phyloP scores from a whole-genome alignment of 2,888 invertebrate species.

The Spicauda simplicius region DNA sequence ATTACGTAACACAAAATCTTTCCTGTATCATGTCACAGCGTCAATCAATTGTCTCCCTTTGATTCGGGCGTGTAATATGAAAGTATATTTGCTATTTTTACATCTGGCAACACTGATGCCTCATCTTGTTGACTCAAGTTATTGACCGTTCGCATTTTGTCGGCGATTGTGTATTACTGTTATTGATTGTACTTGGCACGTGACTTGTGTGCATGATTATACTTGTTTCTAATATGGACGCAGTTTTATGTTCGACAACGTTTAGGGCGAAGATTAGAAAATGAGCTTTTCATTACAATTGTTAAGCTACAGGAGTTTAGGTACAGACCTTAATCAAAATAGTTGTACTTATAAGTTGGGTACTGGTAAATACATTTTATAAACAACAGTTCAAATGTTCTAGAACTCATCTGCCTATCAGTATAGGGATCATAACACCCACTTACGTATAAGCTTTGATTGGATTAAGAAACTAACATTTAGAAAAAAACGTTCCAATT shows the following conservation, averaged over 20 bases:
- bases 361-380: too few relatives aligned
- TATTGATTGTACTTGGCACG: slow-evolving; percentile 81
- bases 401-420: too few relatives aligned
- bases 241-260: slow-evolving; percentile 49
- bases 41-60: slow-evolving; percentile 22
- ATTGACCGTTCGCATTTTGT: slow-evolving; percentile 79
- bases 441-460: too few relatives aligned
- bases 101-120: slow-evolving; percentile 60
- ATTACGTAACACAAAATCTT: slow-evolving; percentile 9
- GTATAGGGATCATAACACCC: background rate
- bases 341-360: too few relatives aligned
- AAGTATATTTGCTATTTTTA: slow-evolving; percentile 41
- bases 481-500: too few relatives aligned
- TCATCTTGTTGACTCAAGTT: slow-evolving; percentile 77
- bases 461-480: too few relatives aligned
- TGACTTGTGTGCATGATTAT: slow-evolving; percentile 79
- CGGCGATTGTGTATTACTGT: slow-evolving; percentile 80
- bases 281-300: slow-evolving; percentile 21
- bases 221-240: slow-evolving; percentile 62
- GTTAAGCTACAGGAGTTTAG: background rate
- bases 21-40: slow-evolving; percentile 21
- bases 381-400: background rate
- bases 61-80: slow-evolving; percentile 31
- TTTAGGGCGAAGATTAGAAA: slow-evolving; percentile 25
- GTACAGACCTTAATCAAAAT: background rate